Conservation (phyloP, 1,140 invertebrate species). For the Drosophila pruinosa region DNA sequence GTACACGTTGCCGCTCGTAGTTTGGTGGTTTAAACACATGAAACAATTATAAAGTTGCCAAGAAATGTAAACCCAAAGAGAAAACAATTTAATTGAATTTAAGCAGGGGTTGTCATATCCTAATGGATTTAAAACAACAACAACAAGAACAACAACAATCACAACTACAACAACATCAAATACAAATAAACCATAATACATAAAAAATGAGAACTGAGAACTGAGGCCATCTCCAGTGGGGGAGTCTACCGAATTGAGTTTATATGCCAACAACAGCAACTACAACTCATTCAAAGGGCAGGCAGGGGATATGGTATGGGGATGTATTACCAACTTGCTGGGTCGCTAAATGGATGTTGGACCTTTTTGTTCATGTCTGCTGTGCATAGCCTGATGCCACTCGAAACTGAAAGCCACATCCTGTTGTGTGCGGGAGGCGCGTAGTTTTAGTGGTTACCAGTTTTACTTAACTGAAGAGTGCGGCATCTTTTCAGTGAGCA, state of each 20-base stretch:
- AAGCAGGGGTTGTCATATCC: slow-evolving; percentile 80
- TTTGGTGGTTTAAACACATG: slow-evolving; percentile 76
- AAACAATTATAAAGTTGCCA: slow-evolving; percentile 80
- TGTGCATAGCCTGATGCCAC: neutral
- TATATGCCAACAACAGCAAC: neutral
- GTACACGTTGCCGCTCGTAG: slow-evolving; percentile 25
- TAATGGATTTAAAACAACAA: slow-evolving; percentile 80
- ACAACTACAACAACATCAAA: slow-evolving; percentile 55
- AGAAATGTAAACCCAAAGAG: slow-evolving; percentile 80
- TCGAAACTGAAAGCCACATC: slow-evolving; percentile 7
- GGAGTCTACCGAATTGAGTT: slow-evolving; percentile 4
- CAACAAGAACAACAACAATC: slow-evolving; percentile 24
- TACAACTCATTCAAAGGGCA: neutral
- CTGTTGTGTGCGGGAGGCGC: neutral
- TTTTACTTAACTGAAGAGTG: neutral
- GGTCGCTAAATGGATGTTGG: slow-evolving; percentile 20
- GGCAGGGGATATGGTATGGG: neutral
- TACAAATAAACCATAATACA: slow-evolving; percentile 60
- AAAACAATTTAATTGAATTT: slow-evolving; percentile 81
- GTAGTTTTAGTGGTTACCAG: neutral
- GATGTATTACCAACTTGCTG: neutral
- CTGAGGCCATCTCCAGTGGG: slow-evolving; percentile 13
- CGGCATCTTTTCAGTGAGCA: neutral
- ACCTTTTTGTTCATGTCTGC: slow-evolving; percentile 1
- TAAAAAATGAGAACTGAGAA: slow-evolving; percentile 46